A percentile compares a stretch with the other conserved stretches of the same genome.
phyloP scores from a whole-genome alignment of 1,140 invertebrate species.

The Diuraphis noxia region DNA sequence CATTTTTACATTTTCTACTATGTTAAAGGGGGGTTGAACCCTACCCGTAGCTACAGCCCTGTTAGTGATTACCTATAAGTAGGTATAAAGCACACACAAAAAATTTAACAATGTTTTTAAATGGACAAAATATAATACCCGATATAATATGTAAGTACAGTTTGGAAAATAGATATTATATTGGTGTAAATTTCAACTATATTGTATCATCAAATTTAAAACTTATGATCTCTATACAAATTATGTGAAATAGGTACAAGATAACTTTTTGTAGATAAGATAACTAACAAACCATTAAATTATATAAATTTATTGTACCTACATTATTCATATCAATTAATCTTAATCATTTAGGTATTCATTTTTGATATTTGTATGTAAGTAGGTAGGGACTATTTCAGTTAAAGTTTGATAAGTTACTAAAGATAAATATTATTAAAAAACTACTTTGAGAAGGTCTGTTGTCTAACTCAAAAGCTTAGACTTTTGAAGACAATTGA shows the following conservation, averaged over 20 bases:
- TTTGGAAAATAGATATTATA: neutral
- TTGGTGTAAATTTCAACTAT: neutral
- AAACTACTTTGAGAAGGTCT: neutral
- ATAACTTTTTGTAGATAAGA: neutral
- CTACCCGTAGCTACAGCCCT: too few species aligned
- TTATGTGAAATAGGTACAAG: neutral
- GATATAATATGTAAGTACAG: too few species aligned
- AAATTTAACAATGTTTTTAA: too few species aligned
- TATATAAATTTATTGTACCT: neutral
- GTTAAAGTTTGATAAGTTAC: neutral
- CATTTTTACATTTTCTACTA: too few species aligned
- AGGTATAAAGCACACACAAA: too few species aligned
- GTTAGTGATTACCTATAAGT: neutral
- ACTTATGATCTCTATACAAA: neutral
- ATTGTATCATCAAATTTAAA: neutral
- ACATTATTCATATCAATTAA: neutral
- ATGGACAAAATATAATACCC: too few species aligned
- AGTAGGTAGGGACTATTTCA: neutral
- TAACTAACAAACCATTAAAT: neutral
- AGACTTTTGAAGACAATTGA: neutral
- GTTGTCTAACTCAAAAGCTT: neutral
- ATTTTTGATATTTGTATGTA: neutral
- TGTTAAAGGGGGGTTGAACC: too few species aligned
- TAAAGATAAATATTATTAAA: neutral
- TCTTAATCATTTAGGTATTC: neutral